Conservation (phyloP, 2,888 invertebrate species). For the Xestia sexstrigata region DNA sequence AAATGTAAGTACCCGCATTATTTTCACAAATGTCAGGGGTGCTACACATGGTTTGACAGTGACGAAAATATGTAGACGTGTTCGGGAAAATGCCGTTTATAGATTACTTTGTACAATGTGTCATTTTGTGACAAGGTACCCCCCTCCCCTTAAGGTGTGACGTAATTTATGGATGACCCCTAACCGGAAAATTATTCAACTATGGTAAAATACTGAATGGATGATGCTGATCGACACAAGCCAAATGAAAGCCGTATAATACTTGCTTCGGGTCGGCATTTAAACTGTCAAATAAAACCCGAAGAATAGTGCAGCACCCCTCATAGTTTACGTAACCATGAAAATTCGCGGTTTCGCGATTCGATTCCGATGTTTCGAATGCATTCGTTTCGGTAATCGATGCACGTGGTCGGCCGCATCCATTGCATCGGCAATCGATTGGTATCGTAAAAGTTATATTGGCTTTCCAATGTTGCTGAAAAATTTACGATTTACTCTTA, state of each 20-base stretch:
- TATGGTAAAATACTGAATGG: not conserved
- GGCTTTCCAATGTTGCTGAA: constrained; percentile 65
- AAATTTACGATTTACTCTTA: constrained; percentile 33
- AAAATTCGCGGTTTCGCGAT: constrained; percentile 52
- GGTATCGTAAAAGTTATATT: constrained; percentile 57
- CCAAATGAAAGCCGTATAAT: not conserved
- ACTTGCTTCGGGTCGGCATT: not conserved
- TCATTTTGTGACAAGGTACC: too few relatives aligned
- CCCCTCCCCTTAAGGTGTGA: too few relatives aligned
- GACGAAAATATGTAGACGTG: not conserved
- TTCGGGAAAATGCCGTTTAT: not conserved
- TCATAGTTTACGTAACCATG: constrained; percentile 51
- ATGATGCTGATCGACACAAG: not conserved
- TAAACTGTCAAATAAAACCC: not conserved
- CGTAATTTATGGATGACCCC: too few relatives aligned
- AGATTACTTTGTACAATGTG: not conserved
- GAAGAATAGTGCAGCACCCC: not conserved
- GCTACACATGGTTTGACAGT: not conserved
- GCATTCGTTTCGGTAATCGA: constrained; percentile 63
- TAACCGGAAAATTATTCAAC: too few relatives aligned
- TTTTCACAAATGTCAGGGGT: constrained; percentile 5
- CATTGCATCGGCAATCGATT: constrained; percentile 50
- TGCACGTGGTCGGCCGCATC: constrained; percentile 69
- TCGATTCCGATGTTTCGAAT: constrained; percentile 60
- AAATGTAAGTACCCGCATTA: constrained; percentile 39